Conservation (phyloP, 1,140 invertebrate species). For the Leptonema lineaticorne region DNA sequence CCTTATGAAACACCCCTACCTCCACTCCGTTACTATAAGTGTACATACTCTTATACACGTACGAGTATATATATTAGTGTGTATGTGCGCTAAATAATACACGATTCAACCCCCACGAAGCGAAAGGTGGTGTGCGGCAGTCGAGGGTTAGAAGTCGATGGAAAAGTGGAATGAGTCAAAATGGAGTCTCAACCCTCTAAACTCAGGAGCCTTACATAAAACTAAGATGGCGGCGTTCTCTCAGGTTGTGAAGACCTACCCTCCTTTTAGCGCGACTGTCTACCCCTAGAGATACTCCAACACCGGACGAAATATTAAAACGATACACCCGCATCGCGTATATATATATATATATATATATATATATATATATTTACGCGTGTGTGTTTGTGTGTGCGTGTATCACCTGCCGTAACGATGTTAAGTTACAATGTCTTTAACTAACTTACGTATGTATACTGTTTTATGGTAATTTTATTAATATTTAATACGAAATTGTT, state of each 20-base stretch:
- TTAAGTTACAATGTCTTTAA: neutral
- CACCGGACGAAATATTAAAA: conserved; percentile 15
- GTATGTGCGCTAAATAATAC: conserved; percentile 24
- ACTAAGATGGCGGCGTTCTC: conserved; percentile 41
- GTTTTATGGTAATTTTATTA: neutral
- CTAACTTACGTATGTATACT: neutral
- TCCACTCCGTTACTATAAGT: neutral
- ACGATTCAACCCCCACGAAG: neutral
- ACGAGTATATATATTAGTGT: neutral
- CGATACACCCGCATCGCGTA: neutral
- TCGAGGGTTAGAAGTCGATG: neutral
- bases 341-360: neutral
- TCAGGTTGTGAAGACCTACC: conserved; percentile 35
- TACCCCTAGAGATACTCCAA: neutral
- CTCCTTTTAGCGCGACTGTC: conserved; percentile 18
- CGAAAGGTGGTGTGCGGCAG: conserved; percentile 4
- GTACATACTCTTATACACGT: neutral
- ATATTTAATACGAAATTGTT: too few species aligned
- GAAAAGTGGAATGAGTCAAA: too few species aligned
- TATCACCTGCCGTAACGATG: neutral
- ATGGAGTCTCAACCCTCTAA: neutral
- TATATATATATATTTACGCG: neutral
- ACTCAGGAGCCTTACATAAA: conserved; percentile 38
- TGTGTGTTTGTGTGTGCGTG: neutral
- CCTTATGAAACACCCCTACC: neutral